Evolutionary conservation across 1,140 invertebrate species (phyloP), one percentile per base, ranked within the genome.

Genomic region (Zaprionus kolodkinae): DNA sequence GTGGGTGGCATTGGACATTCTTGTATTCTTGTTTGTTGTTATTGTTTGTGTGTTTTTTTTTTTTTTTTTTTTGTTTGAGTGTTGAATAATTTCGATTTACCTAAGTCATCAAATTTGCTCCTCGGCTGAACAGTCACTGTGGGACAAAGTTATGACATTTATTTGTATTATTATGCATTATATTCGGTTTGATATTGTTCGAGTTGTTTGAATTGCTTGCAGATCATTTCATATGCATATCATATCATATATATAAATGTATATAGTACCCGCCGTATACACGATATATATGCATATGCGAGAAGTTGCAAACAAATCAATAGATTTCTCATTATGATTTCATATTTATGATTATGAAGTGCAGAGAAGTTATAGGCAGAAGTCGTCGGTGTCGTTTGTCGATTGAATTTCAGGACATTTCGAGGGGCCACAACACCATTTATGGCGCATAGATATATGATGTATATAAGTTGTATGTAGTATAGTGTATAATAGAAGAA

Each of bases 101-200:
- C 95, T 95, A 95, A 94, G 93, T 95, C 95, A 93, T 95, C 94
- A 94, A 94, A 95, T 93, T 95, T 95, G 94, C 95, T 95, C 95
- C 95, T 95, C 93, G 95, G 95, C 93, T 95, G 95, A 92, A 95
- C 94, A 93, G 95, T 94, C 95, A 96, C 95, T 96, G 95, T 92
- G 83, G 85, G 91, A 76, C 79, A 86, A 79, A 91, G 86, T 86
- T 86, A 90, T 90, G 79, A 83, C 79, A 91, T 91, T 91, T 82
- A 79, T 68, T 91, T 78, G 68, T 81, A 87, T 88, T 89, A 89
- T 91, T 89, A 82, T 72, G 82, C 77, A 82, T 82, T 77, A 48
- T 35, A 74, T 83, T 82, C 50, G 68, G 75, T 81, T 70, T 62
- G 61, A 66, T 76, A 76, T 79, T 70, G 48, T 64, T 52, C 13